Evolutionary conservation across 2,797 vertebrate species (phyloP), one percentile per base, ranked within the genome.

Genomic region (Rhynchonycteris naso): DNA sequence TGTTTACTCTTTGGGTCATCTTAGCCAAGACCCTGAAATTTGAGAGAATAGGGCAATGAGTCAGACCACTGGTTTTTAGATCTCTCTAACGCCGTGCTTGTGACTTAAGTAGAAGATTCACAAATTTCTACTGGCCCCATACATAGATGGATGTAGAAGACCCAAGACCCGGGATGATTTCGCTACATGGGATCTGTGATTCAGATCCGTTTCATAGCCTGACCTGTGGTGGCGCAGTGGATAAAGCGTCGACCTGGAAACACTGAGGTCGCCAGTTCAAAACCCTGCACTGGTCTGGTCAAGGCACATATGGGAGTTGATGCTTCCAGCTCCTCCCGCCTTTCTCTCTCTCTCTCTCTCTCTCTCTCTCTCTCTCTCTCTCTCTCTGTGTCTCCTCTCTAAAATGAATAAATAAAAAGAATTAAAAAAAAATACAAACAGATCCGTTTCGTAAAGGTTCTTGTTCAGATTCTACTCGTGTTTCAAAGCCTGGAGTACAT

Each of bases 401-500:
- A n/a, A n/a, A n/a, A n/a, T n/a, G n/a, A n/a, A n/a, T n/a, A n/a
- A n/a, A n/a, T n/a, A n/a, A n/a, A n/a, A n/a, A n/a, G n/a, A n/a
- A n/a, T n/a, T n/a, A n/a, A n/a, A n/a, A n/a, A n/a, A n/a, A n/a
- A n/a, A n/a, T n/a, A n/a, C n/a, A n/a, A n/a, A n/a, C 5, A 21
- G 8, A 91, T 33, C 26, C 58, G 24, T 90, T 52, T 88, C 28
- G 12, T 24, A 28, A 43, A 74, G 24, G 24, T 80, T 87, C 80
- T 83, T 87, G 33, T 87, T 95, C 52, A 79, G 22, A 85, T 74
- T 28, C 26, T 71, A 82, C 81, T 75, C 35, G 69, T 71, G 24
- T 66, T 80, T 86, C 84, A 88, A 93, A 94, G 21, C 26, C 61
- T 69, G 59, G 19, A 94, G 96, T 89, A 69, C 86, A 80, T 56